Conservation (phyloP, 2,888 invertebrate species). For the Hydroisotoma schaefferi region DNA sequence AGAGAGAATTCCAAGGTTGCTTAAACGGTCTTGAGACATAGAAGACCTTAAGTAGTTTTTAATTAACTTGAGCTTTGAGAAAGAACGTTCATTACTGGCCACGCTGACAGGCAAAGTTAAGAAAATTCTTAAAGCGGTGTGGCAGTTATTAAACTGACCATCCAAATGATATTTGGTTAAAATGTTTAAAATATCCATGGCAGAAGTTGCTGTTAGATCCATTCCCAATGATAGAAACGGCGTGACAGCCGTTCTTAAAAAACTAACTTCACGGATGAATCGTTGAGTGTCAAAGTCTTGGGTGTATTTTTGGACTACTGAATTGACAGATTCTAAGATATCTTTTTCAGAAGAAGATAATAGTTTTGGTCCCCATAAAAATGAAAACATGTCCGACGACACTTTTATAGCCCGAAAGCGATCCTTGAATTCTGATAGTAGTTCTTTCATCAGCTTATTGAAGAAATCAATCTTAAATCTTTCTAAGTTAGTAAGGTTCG, state of each 20-base stretch:
- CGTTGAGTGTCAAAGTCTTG: neutral
- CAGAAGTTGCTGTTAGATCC: neutral
- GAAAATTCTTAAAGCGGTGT: neutral
- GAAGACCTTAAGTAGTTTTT: too few species aligned
- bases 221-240: neutral
- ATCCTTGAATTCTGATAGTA: neutral
- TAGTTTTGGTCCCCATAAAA: too few species aligned
- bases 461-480: constrained; percentile 1
- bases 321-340: too few species aligned
- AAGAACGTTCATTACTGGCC: neutral
- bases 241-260: neutral
- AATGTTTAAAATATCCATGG: constrained; percentile 5
- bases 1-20: too few species aligned
- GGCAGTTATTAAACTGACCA: neutral
- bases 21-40: too few species aligned
- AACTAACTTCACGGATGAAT: neutral
- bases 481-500: neutral
- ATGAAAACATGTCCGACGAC: too few species aligned
- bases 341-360: neutral
- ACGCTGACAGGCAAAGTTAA: too few species aligned
- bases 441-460: neutral
- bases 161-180: neutral
- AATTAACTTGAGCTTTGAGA: neutral
- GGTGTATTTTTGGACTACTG: neutral
- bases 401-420: too few species aligned